Percentiles rank a stretch among this genome's conserved stretches.
Conservation (phyloP, 2,888 invertebrate species). For the Agelastica alni region DNA sequence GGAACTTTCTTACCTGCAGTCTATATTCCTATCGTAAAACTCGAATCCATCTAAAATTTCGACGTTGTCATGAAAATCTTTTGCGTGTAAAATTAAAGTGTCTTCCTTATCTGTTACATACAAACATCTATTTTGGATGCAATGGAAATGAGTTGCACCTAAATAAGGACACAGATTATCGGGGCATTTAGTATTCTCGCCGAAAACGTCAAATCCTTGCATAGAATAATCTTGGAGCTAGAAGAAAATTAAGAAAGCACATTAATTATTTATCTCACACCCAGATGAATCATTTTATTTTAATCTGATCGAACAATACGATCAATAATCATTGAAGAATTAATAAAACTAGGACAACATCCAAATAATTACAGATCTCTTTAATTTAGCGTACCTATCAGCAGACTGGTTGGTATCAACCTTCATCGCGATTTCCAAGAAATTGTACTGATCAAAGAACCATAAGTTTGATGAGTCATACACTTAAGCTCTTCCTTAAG, state of each 20-base stretch:
- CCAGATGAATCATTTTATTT: no score
- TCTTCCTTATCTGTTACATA: conserved; percentile 81
- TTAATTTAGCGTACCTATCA: no score
- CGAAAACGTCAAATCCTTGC: conserved; percentile 66
- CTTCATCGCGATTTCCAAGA: no score
- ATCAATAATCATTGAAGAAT: no score
- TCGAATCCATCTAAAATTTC: conserved; percentile 85
- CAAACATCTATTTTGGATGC: conserved; percentile 79
- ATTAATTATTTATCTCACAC: no score
- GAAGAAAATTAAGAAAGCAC: conserved; percentile 24
- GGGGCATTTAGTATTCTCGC: conserved; percentile 69
- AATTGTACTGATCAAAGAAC: no score
- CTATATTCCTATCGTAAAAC: conserved; percentile 76
- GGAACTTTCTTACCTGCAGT: conserved; percentile 65
- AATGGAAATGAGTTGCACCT: conserved; percentile 80
- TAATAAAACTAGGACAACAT: no score
- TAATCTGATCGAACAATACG: no score
- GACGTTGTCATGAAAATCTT: conserved; percentile 82
- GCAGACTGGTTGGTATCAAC: no score
- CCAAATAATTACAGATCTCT: no score
- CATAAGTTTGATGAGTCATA: no score
- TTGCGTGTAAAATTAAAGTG: conserved; percentile 78
- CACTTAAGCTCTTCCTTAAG: no score
- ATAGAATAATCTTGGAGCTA: conserved; percentile 61
- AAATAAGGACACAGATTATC: conserved; percentile 75